These are phyloP conservation scores for Lordiphosa clarofinis DNA, from an alignment of 1,140 invertebrate species.

Conservation along the genomic window DNA sequence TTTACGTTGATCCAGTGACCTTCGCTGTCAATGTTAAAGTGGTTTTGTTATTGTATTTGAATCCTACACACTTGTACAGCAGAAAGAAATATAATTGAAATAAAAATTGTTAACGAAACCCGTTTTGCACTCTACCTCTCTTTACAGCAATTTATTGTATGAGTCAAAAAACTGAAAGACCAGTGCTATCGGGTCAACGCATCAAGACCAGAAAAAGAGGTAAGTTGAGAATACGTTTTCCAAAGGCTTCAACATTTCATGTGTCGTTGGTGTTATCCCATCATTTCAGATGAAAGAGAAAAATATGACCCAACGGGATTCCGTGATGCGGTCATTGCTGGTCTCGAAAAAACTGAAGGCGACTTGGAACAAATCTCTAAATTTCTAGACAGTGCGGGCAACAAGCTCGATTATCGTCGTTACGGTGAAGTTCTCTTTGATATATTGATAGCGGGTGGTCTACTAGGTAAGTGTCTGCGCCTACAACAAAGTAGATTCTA, in stretches of 20 bases:
- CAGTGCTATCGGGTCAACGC: conserved; percentile 99
- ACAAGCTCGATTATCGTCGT: conserved; percentile 97
- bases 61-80: conserved; percentile 8
- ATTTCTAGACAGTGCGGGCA: conserved; percentile 95
- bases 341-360: conserved; percentile 93
- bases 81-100: conserved; percentile 18
- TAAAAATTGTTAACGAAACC: conserved; percentile 10
- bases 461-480: conserved; percentile 81
- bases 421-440: conserved; percentile 99
- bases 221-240: conserved; percentile 76
- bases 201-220: conserved; percentile 99
- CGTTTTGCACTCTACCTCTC: conserved; percentile 21
- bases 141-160: conserved; percentile 97
- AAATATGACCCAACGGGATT: conserved; percentile 99
- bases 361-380: conserved; percentile 96
- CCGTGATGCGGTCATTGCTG: conserved; percentile 95
- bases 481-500: no score
- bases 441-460: conserved; percentile 97
- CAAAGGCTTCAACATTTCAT: no score
- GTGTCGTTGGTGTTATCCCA: neutral
- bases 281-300: conserved; percentile 95
- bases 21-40: conserved; percentile 23
- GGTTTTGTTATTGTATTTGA: neutral
- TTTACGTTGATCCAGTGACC: conserved; percentile 27
- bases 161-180: conserved; percentile 99